Conservation (phyloP, 37 sponge, comb jelly and placozoan species). For the Halichondria panicea region DNA sequence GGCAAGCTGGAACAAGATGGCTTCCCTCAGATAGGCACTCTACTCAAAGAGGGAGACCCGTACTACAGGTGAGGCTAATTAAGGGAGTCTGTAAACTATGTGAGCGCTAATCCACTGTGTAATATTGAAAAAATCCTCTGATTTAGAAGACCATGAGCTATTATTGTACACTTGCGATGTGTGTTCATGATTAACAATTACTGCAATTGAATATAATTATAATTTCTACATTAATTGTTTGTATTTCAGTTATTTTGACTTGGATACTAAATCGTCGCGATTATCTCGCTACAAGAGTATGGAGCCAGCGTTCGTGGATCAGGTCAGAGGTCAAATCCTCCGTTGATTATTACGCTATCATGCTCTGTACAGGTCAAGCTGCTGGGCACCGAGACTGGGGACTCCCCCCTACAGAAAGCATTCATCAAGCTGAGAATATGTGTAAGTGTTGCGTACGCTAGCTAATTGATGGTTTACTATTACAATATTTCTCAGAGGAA, state of each 20-base stretch:
- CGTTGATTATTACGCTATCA: not conserved
- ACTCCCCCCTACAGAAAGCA: slow-evolving; percentile 62
- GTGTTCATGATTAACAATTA: not conserved
- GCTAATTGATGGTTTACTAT: not conserved
- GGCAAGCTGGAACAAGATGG: slow-evolving; percentile 85
- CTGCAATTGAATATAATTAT: not conserved
- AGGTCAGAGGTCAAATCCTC: slow-evolving; percentile 29
- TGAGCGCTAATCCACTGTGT: not conserved
- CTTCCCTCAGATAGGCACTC: slow-evolving; percentile 83
- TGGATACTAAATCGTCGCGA: slow-evolving; percentile 34
- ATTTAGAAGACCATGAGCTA: not conserved
- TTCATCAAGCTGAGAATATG: slow-evolving; percentile 77
- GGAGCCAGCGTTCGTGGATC: slow-evolving; percentile 85
- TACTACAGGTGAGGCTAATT: slow-evolving; percentile 67
- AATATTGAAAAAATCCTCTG: not conserved
- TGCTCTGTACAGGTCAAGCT: slow-evolving; percentile 55
- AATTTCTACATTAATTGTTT: not conserved
- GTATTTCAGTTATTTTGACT: slow-evolving; percentile 67
- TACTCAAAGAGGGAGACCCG: slow-evolving; percentile 82
- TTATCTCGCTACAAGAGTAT: slow-evolving; percentile 72
- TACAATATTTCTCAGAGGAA: slow-evolving; percentile 67
- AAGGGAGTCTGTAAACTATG: not conserved
- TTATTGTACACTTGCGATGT: not conserved
- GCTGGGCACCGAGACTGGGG: slow-evolving; percentile 77
- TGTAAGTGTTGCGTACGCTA: slow-evolving; percentile 16